A percentile compares a stretch with the other conserved stretches of the same genome.
Conservation (phyloP, 2,113 vertebrate genomes). For the Sinocyclocheilus grahami region DNA sequence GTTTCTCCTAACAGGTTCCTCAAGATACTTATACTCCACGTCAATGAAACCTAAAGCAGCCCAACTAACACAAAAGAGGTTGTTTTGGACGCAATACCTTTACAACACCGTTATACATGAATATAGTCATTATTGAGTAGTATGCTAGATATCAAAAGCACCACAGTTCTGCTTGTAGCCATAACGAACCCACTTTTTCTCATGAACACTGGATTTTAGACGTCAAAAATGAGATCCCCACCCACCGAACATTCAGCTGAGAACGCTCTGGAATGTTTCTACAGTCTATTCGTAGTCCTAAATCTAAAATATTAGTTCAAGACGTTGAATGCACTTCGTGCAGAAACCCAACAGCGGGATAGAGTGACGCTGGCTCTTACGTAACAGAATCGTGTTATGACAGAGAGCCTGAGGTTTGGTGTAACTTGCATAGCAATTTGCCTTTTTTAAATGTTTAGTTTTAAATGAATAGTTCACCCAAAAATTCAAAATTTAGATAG, state of each 20-base stretch:
- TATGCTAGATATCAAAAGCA: too few species aligned
- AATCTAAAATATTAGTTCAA: slow-evolving; percentile 15
- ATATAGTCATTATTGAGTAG: not conserved
- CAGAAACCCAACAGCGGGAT: not conserved
- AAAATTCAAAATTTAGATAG: too few species aligned
- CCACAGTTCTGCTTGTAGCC: not conserved
- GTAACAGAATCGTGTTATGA: slow-evolving; percentile 3
- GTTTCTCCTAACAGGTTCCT: slow-evolving; percentile 45
- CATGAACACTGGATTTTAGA: not conserved
- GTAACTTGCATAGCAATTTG: not conserved
- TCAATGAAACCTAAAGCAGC: not conserved
- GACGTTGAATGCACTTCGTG: not conserved
- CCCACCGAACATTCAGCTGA: not conserved
- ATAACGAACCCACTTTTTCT: not conserved
- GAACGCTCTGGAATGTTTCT: not conserved
- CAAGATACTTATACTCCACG: not conserved
- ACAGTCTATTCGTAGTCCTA: not conserved
- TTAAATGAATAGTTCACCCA: too few species aligned
- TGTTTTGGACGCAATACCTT: not conserved
- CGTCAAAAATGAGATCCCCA: not conserved
- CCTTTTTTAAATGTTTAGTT: not conserved
- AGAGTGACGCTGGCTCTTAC: too few species aligned
- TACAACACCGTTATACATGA: not conserved
- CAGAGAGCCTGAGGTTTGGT: not conserved
- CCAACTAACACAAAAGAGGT: not conserved